Conservation (phyloP, 1,140 invertebrate species). For the Sycobia sp. region DNA sequence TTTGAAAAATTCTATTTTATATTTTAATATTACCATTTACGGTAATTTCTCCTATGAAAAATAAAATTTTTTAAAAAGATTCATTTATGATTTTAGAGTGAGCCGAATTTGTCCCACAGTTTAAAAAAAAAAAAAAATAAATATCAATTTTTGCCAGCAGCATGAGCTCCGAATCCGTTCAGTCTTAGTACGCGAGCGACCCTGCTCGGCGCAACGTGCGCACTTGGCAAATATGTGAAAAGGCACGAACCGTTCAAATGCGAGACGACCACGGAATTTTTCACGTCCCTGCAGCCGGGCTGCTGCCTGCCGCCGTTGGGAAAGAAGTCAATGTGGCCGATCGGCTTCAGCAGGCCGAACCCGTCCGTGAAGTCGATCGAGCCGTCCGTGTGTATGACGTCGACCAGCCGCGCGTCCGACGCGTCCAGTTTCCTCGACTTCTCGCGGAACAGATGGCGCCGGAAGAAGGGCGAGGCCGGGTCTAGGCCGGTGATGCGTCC, state of each 20-base stretch:
- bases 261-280: constrained; percentile 62
- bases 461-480: constrained; percentile 73
- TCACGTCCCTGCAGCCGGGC: constrained; percentile 69
- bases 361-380: constrained; percentile 67
- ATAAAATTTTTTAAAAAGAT: too few species aligned
- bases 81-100: too few species aligned
- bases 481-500: constrained; percentile 78
- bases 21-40: too few species aligned
- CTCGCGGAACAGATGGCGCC: constrained; percentile 60
- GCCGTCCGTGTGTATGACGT: constrained; percentile 85
- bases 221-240: too few species aligned
- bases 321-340: constrained; percentile 75
- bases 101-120: too few species aligned
- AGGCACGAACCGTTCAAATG: constrained; percentile 53
- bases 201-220: too few species aligned
- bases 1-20: too few species aligned
- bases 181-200: too few species aligned
- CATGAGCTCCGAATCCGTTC: too few species aligned
- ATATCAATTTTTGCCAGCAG: too few species aligned
- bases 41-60: too few species aligned
- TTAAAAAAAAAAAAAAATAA: too few species aligned
- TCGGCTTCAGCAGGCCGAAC: constrained; percentile 70
- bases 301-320: constrained; percentile 75
- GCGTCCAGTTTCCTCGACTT: constrained; percentile 70
- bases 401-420: constrained; percentile 80